These are phyloP conservation scores for Pantelozetes paolii DNA, from an alignment of 2,888 invertebrate genomes.

Conservation along the genomic window DNA sequence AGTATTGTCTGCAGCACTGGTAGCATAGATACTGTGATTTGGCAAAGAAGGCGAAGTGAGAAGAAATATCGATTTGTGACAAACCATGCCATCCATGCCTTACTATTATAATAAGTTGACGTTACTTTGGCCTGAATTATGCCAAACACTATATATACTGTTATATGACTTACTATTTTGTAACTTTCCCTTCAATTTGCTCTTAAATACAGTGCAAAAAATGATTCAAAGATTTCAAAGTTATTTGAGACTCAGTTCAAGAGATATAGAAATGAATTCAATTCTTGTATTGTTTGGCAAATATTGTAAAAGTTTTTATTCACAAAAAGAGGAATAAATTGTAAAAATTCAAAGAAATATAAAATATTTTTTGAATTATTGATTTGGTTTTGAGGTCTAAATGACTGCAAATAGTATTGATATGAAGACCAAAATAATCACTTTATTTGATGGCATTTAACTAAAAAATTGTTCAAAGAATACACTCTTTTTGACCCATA, in stretches of 20 bases:
- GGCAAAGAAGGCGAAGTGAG: not conserved
- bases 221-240: not conserved
- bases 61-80: constrained; percentile 24
- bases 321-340: not conserved
- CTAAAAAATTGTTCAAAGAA: no score
- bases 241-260: not conserved
- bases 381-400: not conserved
- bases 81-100: constrained; percentile 10
- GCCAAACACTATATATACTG: not conserved
- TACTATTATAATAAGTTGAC: not conserved
- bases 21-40: not conserved
- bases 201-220: not conserved
- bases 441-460: no score
- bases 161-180: not conserved
- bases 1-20: not conserved
- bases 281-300: not conserved
- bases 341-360: not conserved
- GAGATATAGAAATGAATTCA: not conserved
- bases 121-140: not conserved
- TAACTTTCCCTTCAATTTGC: not conserved
- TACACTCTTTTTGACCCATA: not conserved
- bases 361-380: not conserved
- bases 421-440: no score
- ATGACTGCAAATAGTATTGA: not conserved
- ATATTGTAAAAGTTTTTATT: not conserved